A percentile compares a stretch with the other conserved stretches of the same genome.
Conservation (phyloP, 1,140 invertebrate species). For the Brachionus rubens region DNA sequence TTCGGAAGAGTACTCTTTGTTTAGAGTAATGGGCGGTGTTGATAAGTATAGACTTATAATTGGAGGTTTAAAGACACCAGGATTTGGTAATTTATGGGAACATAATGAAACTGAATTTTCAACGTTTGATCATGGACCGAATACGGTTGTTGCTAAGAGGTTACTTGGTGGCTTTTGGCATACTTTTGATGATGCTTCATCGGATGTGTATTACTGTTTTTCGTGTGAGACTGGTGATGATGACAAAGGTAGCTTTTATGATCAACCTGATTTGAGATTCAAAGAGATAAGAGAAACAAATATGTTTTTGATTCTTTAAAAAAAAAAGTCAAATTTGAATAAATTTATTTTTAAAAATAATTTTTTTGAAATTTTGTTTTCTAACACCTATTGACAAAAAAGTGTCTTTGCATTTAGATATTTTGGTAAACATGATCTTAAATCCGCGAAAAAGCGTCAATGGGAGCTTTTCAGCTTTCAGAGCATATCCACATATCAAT, state of each 20-base stretch:
- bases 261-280: slow-evolving; percentile 4
- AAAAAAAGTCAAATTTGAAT: too few species aligned
- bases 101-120: slow-evolving; percentile 16
- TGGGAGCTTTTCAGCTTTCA: too few species aligned
- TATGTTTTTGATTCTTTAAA: slow-evolving; percentile 24
- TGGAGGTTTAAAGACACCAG: background rate
- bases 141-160: background rate
- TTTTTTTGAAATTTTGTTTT: too few species aligned
- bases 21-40: background rate
- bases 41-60: background rate
- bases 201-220: background rate
- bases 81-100: background rate
- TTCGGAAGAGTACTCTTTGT: background rate
- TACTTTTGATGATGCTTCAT: background rate
- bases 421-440: too few species aligned
- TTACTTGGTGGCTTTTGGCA: slow-evolving; percentile 21
- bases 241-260: background rate
- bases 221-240: slow-evolving; percentile 25
- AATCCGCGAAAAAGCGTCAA: too few species aligned
- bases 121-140: background rate
- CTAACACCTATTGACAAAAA: too few species aligned
- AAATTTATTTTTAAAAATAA: too few species aligned
- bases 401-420: too few species aligned
- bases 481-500: too few species aligned
- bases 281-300: slow-evolving; percentile 6